Evolutionary conservation across 2,888 invertebrate genomes (phyloP).

Genomic region (Graphium colonna): DNA sequence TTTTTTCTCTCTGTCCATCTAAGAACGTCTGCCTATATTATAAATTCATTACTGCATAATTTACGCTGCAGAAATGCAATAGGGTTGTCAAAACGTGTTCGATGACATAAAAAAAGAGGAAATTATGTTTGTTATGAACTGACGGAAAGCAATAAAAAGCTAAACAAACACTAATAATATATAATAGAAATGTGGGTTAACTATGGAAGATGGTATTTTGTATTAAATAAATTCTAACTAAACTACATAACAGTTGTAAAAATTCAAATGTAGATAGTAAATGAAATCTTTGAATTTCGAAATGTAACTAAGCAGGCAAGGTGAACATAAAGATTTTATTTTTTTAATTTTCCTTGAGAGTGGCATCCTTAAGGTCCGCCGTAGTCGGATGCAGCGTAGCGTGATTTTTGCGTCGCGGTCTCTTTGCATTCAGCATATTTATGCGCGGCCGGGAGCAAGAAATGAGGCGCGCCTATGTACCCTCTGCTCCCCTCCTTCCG

Average conservation of each 20-base stretch:
- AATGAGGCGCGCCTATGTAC: conserved; percentile 58
- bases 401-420: conserved; percentile 50
- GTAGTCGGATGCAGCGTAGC: conserved; percentile 48
- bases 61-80: background rate
- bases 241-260: too few relatives aligned
- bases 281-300: too few relatives aligned
- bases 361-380: conserved; percentile 15
- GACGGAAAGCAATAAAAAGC: too few relatives aligned
- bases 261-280: too few relatives aligned
- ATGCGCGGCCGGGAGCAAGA: conserved; percentile 54
- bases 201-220: too few relatives aligned
- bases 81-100: background rate
- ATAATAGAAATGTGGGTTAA: too few relatives aligned
- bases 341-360: background rate
- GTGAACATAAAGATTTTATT: background rate
- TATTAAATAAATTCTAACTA: too few relatives aligned
- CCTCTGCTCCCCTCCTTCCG: conserved; percentile 43
- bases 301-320: too few relatives aligned
- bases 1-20: background rate
- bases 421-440: conserved; percentile 60
- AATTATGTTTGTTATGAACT: too few relatives aligned
- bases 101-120: too few relatives aligned
- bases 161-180: too few relatives aligned
- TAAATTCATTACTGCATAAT: conserved; percentile 1
- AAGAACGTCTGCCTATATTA: background rate